Conservation (phyloP, 2,888 invertebrate genomes). For the Nomada fucata region DNA sequence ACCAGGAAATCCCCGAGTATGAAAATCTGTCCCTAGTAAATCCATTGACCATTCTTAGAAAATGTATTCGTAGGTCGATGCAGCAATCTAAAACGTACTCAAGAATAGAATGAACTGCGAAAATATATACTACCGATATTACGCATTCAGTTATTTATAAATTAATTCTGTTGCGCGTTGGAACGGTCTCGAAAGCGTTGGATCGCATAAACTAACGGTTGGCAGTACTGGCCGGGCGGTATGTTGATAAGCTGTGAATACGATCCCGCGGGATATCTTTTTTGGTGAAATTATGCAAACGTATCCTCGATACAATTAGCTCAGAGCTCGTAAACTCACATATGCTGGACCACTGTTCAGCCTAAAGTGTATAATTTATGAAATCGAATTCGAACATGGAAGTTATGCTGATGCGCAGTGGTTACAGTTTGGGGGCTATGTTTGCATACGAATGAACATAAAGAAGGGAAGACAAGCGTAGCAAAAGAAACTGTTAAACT, state of each 20-base stretch:
- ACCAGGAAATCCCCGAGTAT: no score
- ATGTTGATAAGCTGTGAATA: slow-evolving; percentile 52
- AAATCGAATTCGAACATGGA: neutral
- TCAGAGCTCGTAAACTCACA: neutral
- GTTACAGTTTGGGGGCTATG: neutral
- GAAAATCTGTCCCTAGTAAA: no score
- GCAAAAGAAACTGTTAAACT: neutral
- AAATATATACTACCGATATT: slow-evolving; percentile 3
- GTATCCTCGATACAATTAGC: neutral
- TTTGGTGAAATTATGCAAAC: slow-evolving; percentile 23
- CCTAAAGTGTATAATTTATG: slow-evolving; percentile 5
- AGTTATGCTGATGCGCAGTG: neutral
- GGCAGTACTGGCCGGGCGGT: slow-evolving; percentile 32
- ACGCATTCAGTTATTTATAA: slow-evolving; percentile 20
- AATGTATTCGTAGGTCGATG: neutral
- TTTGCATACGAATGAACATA: neutral
- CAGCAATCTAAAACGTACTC: neutral
- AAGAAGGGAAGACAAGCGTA: neutral
- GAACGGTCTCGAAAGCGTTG: neutral
- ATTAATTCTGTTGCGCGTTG: slow-evolving; percentile 19
- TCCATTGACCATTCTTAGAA: no score
- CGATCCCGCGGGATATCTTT: slow-evolving; percentile 27
- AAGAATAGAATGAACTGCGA: neutral
- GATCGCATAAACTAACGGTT: slow-evolving; percentile 15
- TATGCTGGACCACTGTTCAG: neutral